Evolutionary conservation across 2,888 invertebrate species (phyloP).

Genomic region (Podabrus alpinus): DNA sequence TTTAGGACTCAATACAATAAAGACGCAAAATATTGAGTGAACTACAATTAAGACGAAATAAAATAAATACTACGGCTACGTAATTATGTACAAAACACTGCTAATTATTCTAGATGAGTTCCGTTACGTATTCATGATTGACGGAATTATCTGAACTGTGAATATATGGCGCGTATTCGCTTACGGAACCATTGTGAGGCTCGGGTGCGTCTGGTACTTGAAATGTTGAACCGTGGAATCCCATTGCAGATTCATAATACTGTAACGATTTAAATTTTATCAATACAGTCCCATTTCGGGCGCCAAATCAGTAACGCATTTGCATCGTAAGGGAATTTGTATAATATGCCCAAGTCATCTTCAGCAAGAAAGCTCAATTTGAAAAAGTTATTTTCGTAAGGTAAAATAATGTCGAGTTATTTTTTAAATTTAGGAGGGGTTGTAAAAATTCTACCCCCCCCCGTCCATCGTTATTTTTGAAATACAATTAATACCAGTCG

Average conservation of each 20-base stretch:
- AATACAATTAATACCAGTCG: too few species aligned
- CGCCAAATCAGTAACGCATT: too few species aligned
- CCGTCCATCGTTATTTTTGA: too few species aligned
- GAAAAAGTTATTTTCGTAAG: too few species aligned
- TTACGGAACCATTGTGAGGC: slow-evolving; percentile 42
- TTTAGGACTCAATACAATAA: neutral
- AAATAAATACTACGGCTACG: neutral
- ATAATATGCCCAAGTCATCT: too few species aligned
- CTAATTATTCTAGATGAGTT: neutral
- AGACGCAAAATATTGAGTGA: neutral
- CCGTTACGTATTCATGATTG: neutral
- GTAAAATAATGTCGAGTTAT: too few species aligned
- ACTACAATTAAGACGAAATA: neutral
- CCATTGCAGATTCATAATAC: slow-evolving; percentile 67
- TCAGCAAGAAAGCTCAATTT: too few species aligned
- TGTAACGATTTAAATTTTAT: slow-evolving; percentile 43
- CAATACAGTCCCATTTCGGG: neutral
- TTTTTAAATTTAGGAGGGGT: too few species aligned
- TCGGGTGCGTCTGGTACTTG: slow-evolving; percentile 66
- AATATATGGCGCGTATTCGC: slow-evolving; percentile 50
- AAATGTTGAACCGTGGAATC: slow-evolving; percentile 73
- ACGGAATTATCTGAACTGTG: neutral
- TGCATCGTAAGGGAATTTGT: too few species aligned
- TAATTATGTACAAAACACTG: neutral
- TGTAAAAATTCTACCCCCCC: too few species aligned